Base-by-base conservation (phyloP, 2,888 invertebrate species). In the Cyclophora punctaria region DNA sequence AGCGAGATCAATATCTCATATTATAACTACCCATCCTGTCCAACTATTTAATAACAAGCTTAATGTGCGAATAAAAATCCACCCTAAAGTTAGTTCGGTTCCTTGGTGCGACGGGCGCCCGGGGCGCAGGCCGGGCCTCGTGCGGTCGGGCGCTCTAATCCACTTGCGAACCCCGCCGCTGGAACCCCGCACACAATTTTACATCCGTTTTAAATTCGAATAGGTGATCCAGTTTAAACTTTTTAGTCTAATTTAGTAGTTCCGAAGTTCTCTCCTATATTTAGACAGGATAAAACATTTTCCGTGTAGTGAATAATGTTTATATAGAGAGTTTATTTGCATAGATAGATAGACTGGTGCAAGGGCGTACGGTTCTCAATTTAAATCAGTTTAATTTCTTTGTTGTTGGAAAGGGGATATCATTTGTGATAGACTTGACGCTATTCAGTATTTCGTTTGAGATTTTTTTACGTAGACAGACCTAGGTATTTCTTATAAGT, bases 191-290 rank as follows among this genome's bases (percentile, higher is more conserved):
- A 60, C 64, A 69, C 73, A 83, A 79, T 82, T 83, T 81, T 78
- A 70, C 79, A 53, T 75, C 75, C 73, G 76, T 79, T 85, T 84
- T 80, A 83, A 85, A 87, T 83, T 76, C 68, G 73, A 68, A 78
- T 76, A 76, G 76, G 79, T 79, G 83, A 85, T 83, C 82, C 78
- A 74, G 75, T 85, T 85, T 78, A 73, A 83, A 86, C 74, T 86
- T 83, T 44, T 73, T 66, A 74, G 73, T 77, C 71, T 75, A 78
- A 82, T 82, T 83, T 80, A 63, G 67, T 78, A 81, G 76, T 81
- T 80, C 54, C 41, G 50, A 59, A 58, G 55, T 59, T 53, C 61
- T 52, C 47, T 59, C 51, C 53, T 58, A 62, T 62, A 62, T 60
- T 62, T 62, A 58, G 58, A 48, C 47, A 47, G 48, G 52, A 57